Evolutionary conservation across 1,140 invertebrate species (phyloP), one percentile per base, ranked within the genome.

Genomic region (Plutomurus gul): DNA sequence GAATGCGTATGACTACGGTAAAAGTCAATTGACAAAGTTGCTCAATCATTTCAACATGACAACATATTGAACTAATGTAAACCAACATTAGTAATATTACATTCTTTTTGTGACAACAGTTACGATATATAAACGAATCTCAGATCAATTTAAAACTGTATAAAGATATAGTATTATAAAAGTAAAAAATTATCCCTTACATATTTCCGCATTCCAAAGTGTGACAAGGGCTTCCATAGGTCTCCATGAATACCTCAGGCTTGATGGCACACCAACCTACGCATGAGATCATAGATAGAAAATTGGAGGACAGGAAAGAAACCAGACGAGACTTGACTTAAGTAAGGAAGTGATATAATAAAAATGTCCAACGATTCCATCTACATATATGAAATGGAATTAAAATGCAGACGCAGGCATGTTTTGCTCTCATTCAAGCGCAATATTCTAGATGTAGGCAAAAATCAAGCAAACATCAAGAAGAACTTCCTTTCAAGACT

Each of bases 231-330:
- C 87, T 86, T 11, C 87, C 87, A 84, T 87, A 88, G 22, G 85
- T 84, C 76, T 85, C 85, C 7, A 82, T 84, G 47, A 87, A 87
- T 65, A 85, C 76, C 56, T 84, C 83, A 10, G 87, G 86, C 40
- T 85, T 82, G 39, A 85, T 84, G 30, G 87, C 88, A 65, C 87
- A 87, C 87, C 87, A 88, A 60, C 88, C 88, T 88, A 80, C 5
- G 20, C 18, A 70, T 49, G 16, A 40, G 25, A 56, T 70, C 18
- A 56, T 1, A 33, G 4, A 30, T 4, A 18, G 33, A 16, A 30
- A 60, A 27, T 13, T 8, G 43, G 10, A 47, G 30, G 16, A 33
- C 25, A n/a, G 46, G 18, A 49, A 49, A 49, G 6, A 20, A 18
- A 33, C 25, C 27, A 30, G 56, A 49, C 18, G 56, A 65, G 16